A percentile compares a stretch with the other conserved stretches of the same genome.
Conservation (phyloP, 2,797 vertebrate genomes). For the Crax fasciolata region DNA sequence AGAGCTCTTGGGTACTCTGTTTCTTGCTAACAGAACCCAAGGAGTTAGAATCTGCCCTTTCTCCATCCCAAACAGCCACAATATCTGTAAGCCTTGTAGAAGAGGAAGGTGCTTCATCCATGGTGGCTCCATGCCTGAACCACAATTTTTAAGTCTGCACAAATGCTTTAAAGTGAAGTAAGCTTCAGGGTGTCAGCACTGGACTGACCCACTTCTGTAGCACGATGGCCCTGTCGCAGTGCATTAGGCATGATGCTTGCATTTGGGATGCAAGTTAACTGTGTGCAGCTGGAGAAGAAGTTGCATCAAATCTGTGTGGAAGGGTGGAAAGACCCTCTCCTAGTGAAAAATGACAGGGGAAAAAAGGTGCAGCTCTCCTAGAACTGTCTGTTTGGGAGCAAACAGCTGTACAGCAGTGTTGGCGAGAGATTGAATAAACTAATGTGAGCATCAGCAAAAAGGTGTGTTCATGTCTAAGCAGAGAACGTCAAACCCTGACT, state of each 20-base stretch:
- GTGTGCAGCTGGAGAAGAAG: neutral
- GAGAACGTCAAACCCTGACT: neutral
- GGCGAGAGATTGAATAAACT: neutral
- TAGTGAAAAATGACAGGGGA: neutral
- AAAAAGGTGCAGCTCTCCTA: neutral
- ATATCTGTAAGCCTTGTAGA: neutral
- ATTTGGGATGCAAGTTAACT: neutral
- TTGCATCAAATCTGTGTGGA: neutral
- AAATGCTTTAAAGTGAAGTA: neutral
- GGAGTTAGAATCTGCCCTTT: neutral
- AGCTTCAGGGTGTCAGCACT: neutral
- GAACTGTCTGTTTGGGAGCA: neutral
- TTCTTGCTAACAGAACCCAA: neutral
- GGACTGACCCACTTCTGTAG: constrained; percentile 51
- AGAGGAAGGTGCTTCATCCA: neutral
- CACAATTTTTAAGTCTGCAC: neutral
- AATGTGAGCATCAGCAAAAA: neutral
- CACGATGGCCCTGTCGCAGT: neutral
- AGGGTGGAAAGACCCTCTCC: neutral
- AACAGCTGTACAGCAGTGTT: neutral
- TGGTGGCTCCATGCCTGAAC: neutral
- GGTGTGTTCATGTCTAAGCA: neutral
- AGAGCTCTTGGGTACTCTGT: neutral
- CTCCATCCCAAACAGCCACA: neutral
- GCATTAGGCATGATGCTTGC: neutral